Evolutionary conservation across 2,113 vertebrate species (phyloP).

Genomic region (Ictalurus furcatus): DNA sequence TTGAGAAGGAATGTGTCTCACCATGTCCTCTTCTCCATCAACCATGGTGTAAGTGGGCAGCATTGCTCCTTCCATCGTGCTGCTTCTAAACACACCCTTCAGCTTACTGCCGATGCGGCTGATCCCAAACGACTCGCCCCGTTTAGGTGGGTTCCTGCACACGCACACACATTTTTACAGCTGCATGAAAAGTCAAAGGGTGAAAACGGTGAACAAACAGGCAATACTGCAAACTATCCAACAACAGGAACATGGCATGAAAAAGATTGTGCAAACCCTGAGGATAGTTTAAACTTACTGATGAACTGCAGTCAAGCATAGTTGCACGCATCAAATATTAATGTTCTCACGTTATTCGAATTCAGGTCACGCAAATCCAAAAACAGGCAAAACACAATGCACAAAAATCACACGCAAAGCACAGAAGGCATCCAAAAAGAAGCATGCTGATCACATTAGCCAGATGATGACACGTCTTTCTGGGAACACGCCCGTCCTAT

Average conservation of each 20-base stretch:
- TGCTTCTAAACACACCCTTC: conserved; percentile 94
- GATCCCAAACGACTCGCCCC: conserved; percentile 91
- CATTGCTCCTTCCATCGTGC: conserved; percentile 89
- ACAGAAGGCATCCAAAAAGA: background rate
- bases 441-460: conserved; percentile 12
- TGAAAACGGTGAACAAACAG: background rate
- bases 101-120: conserved; percentile 91
- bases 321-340: background rate
- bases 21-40: conserved; percentile 83
- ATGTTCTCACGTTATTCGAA: background rate
- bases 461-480: background rate
- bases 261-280: background rate
- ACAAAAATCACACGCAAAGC: conserved; percentile 7
- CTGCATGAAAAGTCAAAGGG: background rate
- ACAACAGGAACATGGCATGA: background rate
- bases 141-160: conserved; percentile 81
- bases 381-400: background rate
- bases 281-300: background rate
- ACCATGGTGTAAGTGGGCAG: conserved; percentile 76
- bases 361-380: background rate
- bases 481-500: background rate
- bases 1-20: conserved; percentile 63
- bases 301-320: background rate
- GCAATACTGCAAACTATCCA: conserved; percentile 3
- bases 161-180: conserved; percentile 11